phyloP scores from a whole-genome alignment of 2,797 vertebrate species.

The Tokudaia tokunoshimensis region DNA sequence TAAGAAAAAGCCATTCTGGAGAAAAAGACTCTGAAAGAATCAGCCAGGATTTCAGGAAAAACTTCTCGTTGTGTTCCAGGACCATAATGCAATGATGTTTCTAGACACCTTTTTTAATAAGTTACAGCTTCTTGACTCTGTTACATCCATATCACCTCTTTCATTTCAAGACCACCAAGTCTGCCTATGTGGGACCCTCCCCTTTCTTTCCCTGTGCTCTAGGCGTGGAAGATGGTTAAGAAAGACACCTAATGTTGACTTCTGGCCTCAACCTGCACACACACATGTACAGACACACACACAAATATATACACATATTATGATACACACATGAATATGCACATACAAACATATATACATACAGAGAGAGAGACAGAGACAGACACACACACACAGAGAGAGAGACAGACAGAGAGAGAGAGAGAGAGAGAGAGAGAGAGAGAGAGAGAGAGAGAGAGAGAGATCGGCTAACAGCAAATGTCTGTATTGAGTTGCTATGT shows the following conservation, averaged over 20 bases:
- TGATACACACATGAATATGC: background rate
- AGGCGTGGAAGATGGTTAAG: background rate
- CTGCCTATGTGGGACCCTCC: background rate
- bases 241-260: background rate
- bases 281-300: background rate
- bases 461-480: background rate
- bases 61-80: background rate
- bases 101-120: background rate
- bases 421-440: too few relatives aligned
- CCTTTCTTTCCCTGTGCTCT: background rate
- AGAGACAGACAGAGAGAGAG: too few relatives aligned
- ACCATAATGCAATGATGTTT: background rate
- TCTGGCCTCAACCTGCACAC: background rate
- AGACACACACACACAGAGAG: background rate
- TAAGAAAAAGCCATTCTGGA: background rate
- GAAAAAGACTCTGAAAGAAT: background rate
- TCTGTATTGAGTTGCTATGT: background rate
- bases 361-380: background rate
- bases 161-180: background rate
- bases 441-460: too few relatives aligned
- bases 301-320: background rate
- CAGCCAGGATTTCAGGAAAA: background rate
- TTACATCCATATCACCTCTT: background rate
- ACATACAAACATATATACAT: fast-evolving
- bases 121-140: background rate